Conservation (phyloP, 2,888 invertebrate genomes). For the Heliconius erato region DNA sequence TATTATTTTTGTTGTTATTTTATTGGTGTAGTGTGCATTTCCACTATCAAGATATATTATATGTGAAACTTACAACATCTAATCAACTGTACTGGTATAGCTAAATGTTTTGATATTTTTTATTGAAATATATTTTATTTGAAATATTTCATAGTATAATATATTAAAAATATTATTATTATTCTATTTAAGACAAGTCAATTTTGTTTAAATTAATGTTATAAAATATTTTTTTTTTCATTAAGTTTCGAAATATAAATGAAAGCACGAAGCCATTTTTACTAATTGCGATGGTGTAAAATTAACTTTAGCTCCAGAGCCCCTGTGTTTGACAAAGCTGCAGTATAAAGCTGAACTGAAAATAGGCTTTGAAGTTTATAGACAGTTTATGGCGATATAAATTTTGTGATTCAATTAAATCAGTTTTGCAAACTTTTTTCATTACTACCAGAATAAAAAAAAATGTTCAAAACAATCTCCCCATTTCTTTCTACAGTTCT, state of each 20-base stretch:
- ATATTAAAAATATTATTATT: background rate
- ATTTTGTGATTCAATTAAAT: slow-evolving; percentile 70
- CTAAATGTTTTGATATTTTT: too few relatives aligned
- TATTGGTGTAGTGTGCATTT: too few relatives aligned
- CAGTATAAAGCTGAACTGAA: slow-evolving; percentile 64
- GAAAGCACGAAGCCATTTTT: background rate
- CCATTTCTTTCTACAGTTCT: slow-evolving; percentile 1
- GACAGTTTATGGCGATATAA: slow-evolving; percentile 60
- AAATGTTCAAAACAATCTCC: background rate
- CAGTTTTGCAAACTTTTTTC: background rate
- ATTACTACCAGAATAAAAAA: background rate
- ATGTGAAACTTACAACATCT: too few relatives aligned
- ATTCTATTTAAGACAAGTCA: background rate
- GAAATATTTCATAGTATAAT: background rate
- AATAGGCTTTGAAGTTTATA: slow-evolving; percentile 64
- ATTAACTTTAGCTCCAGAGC: slow-evolving; percentile 41
- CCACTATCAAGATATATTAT: too few relatives aligned
- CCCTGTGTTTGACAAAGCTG: slow-evolving; percentile 54
- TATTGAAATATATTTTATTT: background rate
- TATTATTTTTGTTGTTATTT: background rate
- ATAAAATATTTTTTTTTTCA: too few relatives aligned
- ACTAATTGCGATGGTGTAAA: slow-evolving; percentile 14
- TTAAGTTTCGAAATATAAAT: background rate
- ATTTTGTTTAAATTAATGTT: too few relatives aligned
- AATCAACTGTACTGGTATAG: too few relatives aligned